Conservation (phyloP, 2,113 vertebrate genomes). For the Amphiprion percula region DNA sequence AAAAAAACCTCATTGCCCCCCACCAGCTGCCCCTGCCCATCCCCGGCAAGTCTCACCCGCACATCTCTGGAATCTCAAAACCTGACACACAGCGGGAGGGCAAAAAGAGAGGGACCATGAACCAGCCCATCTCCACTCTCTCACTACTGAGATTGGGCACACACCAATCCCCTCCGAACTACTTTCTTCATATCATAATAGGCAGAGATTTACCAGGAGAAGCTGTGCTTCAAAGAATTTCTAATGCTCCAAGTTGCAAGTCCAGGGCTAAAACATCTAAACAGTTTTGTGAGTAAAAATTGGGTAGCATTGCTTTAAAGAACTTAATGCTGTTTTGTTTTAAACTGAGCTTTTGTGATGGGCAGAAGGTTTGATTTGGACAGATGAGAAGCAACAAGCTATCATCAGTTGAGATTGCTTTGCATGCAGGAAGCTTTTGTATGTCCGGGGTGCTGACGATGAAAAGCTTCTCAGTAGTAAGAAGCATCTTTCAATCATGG, state of each 20-base stretch:
- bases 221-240: constrained; percentile 8
- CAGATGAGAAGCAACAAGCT: constrained; percentile 17
- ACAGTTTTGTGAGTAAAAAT: constrained; percentile 27
- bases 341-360: background rate
- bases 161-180: constrained; percentile 37
- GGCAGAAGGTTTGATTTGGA: constrained; percentile 6
- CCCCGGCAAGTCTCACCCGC: constrained; percentile 39
- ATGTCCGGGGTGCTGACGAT: constrained; percentile 4
- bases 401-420: constrained; percentile 9
- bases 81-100: constrained; percentile 45
- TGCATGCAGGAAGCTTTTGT: constrained; percentile 1
- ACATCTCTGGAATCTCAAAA: constrained; percentile 68
- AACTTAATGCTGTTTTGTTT: constrained; percentile 7
- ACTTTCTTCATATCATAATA: constrained; percentile 39
- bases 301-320: background rate
- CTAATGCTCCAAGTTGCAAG: constrained; percentile 32
- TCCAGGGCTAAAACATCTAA: constrained; percentile 31
- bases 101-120: constrained; percentile 10
- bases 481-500: constrained; percentile 1
- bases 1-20: constrained; percentile 39
- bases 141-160: constrained; percentile 51
- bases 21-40: constrained; percentile 18
- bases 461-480: constrained; percentile 12
- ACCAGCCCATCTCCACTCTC: constrained; percentile 28
- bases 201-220: constrained; percentile 22